A percentile compares a stretch with the other conserved stretches of the same genome.
Conservation (phyloP, 2,113 vertebrate species). For the Girardinichthys multiradiatus region DNA sequence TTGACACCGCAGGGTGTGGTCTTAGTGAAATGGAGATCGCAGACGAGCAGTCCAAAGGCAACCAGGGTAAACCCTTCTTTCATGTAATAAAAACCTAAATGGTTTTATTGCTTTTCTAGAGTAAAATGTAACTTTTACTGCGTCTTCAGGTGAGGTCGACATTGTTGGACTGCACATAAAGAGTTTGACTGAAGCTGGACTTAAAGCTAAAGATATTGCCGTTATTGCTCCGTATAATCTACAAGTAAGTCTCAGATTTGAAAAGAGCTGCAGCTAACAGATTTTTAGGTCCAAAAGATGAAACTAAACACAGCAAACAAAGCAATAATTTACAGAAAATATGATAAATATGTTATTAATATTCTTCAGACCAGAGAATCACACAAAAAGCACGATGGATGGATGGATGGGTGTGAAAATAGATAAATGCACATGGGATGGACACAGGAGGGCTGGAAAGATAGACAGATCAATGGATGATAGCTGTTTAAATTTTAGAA, state of each 20-base stretch:
- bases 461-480: too few species aligned
- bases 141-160: conserved; percentile 88
- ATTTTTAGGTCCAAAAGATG: neutral
- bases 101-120: neutral
- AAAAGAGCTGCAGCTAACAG: neutral
- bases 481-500: too few species aligned
- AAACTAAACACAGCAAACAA: too few species aligned
- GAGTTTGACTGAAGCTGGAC: conserved; percentile 87
- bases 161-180: conserved; percentile 88
- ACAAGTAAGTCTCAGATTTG: conserved; percentile 80
- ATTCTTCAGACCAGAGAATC: neutral
- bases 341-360: neutral
- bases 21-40: conserved; percentile 88
- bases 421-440: too few species aligned
- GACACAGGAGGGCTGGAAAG: too few species aligned
- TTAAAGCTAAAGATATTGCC: conserved; percentile 87
- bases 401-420: too few species aligned
- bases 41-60: conserved; percentile 93
- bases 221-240: conserved; percentile 95
- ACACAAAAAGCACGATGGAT: neutral
- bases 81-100: neutral
- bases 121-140: neutral
- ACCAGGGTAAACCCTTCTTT: conserved; percentile 81
- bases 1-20: conserved; percentile 93
- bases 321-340: neutral